Percentiles rank a stretch among this genome's conserved stretches.
Evolutionary conservation across 2,888 invertebrate species (phyloP).

Genomic region (Pteria penguin): DNA sequence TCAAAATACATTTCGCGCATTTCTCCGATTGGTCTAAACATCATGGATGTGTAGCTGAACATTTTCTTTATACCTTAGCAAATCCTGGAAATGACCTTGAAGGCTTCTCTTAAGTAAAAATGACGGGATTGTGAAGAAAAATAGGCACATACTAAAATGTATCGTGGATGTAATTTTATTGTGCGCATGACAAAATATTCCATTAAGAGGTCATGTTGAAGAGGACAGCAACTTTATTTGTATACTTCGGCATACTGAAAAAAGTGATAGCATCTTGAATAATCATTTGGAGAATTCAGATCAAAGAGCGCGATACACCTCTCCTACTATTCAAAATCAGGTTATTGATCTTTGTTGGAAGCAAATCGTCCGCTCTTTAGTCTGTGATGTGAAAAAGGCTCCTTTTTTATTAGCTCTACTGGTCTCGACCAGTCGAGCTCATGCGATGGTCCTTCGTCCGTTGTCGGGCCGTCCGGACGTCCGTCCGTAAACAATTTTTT

Average conservation of each 20-base stretch:
- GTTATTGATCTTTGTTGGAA: slow-evolving; percentile 37
- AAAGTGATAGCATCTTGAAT: slow-evolving; percentile 30
- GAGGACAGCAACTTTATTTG: slow-evolving; percentile 47
- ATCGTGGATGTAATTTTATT: slow-evolving; percentile 47
- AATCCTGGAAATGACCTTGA: not conserved
- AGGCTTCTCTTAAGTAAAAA: not conserved
- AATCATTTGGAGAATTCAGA: slow-evolving; percentile 30
- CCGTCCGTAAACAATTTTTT: too few species aligned
- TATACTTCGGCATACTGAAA: slow-evolving; percentile 31
- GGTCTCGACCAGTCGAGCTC: too few species aligned
- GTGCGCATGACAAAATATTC: slow-evolving; percentile 47
- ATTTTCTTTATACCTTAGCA: not conserved
- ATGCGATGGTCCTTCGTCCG: too few species aligned
- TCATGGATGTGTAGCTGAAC: slow-evolving; percentile 6
- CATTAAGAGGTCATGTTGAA: slow-evolving; percentile 41
- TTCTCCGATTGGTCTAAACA: not conserved
- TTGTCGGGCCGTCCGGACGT: too few species aligned
- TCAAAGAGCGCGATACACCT: slow-evolving; percentile 38
- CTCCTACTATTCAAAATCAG: slow-evolving; percentile 50
- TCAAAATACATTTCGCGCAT: slow-evolving; percentile 26
- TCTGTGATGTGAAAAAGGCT: slow-evolving; percentile 22
- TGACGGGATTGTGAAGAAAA: slow-evolving; percentile 1
- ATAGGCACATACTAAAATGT: slow-evolving; percentile 40
- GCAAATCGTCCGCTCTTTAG: slow-evolving; percentile 30
- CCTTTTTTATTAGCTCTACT: too few species aligned